These are phyloP conservation scores for Stenopsyche tienmushanensis DNA, from an alignment of 1,140 invertebrate genomes.

Conservation along the genomic window DNA sequence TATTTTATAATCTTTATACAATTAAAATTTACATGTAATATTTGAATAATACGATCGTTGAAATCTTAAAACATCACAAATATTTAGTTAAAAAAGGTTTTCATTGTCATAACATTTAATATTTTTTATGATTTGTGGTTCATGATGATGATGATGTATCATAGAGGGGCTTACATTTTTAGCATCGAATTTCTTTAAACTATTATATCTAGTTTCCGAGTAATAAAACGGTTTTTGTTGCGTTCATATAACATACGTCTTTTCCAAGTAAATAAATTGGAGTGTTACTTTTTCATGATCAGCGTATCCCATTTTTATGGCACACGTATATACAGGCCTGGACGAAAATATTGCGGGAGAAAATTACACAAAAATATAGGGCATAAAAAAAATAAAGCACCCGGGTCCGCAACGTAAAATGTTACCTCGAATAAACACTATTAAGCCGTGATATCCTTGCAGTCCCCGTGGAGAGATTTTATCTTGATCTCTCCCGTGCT, in stretches of 20 bases:
- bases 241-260: background rate
- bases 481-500: background rate
- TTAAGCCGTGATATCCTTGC: background rate
- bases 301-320: background rate
- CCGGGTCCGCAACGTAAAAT: background rate
- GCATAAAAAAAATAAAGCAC: background rate
- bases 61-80: no score
- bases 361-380: no score
- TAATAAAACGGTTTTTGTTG: background rate
- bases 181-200: no score
- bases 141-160: no score
- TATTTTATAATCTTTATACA: no score
- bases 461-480: background rate
- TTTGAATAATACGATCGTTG: no score
- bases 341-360: background rate
- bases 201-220: no score
- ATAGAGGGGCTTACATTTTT: no score
- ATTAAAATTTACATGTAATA: no score
- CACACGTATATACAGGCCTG: background rate
- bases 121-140: no score
- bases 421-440: background rate
- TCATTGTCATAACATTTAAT: no score
- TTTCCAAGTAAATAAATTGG: background rate
- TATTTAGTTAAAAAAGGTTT: no score
- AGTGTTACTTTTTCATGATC: background rate